Percentiles rank a stretch among this genome's conserved stretches.
phyloP scores from a whole-genome alignment of 2,113 vertebrate species.

The Mugil cephalus region DNA sequence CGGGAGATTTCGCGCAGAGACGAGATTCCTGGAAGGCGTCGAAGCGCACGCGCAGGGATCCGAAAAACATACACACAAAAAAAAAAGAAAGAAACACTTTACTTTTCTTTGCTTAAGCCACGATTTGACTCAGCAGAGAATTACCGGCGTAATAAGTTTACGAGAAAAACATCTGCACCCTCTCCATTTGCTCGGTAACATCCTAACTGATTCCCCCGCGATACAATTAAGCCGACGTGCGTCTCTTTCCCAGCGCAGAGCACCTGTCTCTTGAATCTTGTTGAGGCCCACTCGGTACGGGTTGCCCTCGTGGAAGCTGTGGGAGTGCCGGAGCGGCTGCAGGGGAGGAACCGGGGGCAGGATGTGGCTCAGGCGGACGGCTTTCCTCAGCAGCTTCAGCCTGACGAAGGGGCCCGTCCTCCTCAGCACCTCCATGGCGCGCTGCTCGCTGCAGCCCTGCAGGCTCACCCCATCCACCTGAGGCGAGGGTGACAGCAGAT shows the following conservation, averaged over 20 bases:
- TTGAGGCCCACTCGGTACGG: constrained; percentile 67
- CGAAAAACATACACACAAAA: constrained; percentile 15
- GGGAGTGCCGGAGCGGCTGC: constrained; percentile 74
- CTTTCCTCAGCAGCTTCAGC: constrained; percentile 87
- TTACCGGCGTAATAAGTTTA: too few relatives aligned
- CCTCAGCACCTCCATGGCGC: constrained; percentile 90
- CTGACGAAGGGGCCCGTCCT: constrained; percentile 89
- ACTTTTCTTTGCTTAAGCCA: background rate
- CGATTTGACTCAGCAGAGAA: too few relatives aligned
- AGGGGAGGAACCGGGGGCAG: constrained; percentile 66
- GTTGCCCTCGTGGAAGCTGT: constrained; percentile 73
- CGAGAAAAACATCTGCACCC: background rate
- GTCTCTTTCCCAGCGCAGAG: background rate
- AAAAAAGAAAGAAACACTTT: constrained; percentile 2
- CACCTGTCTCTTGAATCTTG: constrained; percentile 77
- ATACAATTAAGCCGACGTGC: constrained; percentile 1
- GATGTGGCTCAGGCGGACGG: constrained; percentile 50
- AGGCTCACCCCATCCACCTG: constrained; percentile 94
- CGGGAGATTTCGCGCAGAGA: constrained; percentile 77
- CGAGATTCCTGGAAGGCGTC: constrained; percentile 65
- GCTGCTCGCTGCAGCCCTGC: constrained; percentile 93
- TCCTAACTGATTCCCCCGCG: background rate
- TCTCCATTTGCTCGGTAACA: constrained; percentile 9
- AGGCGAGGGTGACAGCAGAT: constrained; percentile 7
- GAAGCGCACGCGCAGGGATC: constrained; percentile 18